Base-by-base conservation (phyloP, 2,888 invertebrate species). In the Fissipunctia ypsillon region DNA sequence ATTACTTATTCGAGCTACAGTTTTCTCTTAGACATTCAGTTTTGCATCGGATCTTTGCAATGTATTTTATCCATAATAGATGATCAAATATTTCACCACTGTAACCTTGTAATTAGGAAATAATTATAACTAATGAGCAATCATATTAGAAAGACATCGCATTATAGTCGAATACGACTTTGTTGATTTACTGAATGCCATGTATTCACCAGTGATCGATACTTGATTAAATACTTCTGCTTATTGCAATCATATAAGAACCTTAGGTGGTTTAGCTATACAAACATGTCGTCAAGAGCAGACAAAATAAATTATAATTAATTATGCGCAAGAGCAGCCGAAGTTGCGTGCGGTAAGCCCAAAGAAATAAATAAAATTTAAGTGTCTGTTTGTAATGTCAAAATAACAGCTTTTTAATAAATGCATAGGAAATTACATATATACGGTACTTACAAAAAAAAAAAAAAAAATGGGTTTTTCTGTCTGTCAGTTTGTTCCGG, bases 71-170 rank as follows among this genome's bases (percentile, higher is more conserved):
- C 54, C 16, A 16, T 28, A 4, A 54, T 0, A 1, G 16, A 41
- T 73, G 35, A 1, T 3, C 9, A 10, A 69, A 48, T 7, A 38
- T 22, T 66, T 25, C 16, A 25, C 2, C 9, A 0, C 0, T 22
- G 0, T 56, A 35, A 35, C 48, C 77, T 70, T 78, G 22, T 19
- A 16, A 79, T 43, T 50, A 14, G 10, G n/a, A 57, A 57, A 70
- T 43, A 1, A 43, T 35, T n/a, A n/a, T n/a, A n/a, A n/a, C n/a
- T n/a, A 31, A 69, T 69, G 48, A 78, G 56, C 45, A 9, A 74
- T 57, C 6, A 41, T 73, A 0, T n/a, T 41, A 22, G 3, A 45
- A 48, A 41, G 2, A 50, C 43, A 71, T 57, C 41, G 28, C 56
- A 68, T 31, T 7, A 69, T 16, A 35, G 57, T 48, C 22, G 22